Percentiles rank a stretch among this genome's conserved stretches.
These are phyloP conservation scores for Xanthia icteritia DNA, from an alignment of 2,888 invertebrate genomes.

Conservation along the genomic window DNA sequence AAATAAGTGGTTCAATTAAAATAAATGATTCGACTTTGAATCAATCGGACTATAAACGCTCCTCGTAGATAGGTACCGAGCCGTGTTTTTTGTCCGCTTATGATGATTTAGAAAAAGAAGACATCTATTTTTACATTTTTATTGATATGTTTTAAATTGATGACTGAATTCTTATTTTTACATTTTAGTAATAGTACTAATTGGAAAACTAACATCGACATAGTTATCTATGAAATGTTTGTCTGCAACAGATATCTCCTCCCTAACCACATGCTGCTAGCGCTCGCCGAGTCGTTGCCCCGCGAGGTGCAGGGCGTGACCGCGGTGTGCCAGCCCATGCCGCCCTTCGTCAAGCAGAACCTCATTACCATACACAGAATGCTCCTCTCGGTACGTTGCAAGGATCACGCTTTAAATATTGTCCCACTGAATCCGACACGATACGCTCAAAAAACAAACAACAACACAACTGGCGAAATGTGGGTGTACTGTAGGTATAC, in stretches of 20 bases:
- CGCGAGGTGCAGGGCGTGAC: constrained; percentile 97
- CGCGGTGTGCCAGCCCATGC: constrained; percentile 98
- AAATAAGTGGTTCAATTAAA: no score
- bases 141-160: no score
- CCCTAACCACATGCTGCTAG: constrained; percentile 98
- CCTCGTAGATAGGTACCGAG: no score
- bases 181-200: no score
- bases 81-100: no score
- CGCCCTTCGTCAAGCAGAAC: constrained; percentile 91
- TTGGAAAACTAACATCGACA: neutral
- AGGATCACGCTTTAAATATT: neutral
- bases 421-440: neutral
- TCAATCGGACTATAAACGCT: no score
- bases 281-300: constrained; percentile 96
- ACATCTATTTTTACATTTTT: no score
- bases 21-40: no score
- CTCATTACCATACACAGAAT: constrained; percentile 79
- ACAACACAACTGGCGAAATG: neutral
- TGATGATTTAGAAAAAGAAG: no score
- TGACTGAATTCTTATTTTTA: no score
- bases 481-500: neutral
- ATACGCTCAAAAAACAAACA: neutral
- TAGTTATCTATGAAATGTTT: neutral
- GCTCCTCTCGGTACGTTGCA: constrained; percentile 77
- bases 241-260: constrained; percentile 93